Evolutionary conservation across 2,888 invertebrate species (phyloP).

Genomic region (Parnassius glacialis): DNA sequence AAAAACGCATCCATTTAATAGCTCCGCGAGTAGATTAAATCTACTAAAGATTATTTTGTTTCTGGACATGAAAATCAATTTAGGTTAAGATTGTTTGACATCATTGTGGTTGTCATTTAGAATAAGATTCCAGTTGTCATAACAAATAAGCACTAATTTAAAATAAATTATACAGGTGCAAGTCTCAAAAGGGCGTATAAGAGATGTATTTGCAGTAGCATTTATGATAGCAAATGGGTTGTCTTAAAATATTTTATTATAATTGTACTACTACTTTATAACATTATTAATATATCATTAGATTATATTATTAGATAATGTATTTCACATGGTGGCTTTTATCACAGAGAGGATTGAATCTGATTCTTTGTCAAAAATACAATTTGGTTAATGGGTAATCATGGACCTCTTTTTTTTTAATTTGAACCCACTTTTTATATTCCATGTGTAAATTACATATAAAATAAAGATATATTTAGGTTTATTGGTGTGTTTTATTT

Average conservation of each 20-base stretch:
- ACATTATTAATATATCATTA: conserved; percentile 36
- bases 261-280: conserved; percentile 36
- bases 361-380: conserved; percentile 49
- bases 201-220: conserved; percentile 39
- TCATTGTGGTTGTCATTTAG: conserved; percentile 42
- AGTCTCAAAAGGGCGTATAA: conserved; percentile 63
- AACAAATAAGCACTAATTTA: conserved; percentile 39
- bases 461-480: conserved; percentile 72
- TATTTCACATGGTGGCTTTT: conserved; percentile 42
- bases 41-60: conserved; percentile 49
- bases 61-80: conserved; percentile 51
- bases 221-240: conserved; percentile 41
- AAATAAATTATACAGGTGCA: conserved; percentile 52
- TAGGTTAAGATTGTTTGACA: conserved; percentile 59
- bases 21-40: conserved; percentile 63
- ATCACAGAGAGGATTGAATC: conserved; percentile 66
- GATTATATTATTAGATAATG: conserved; percentile 36
- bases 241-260: conserved; percentile 35
- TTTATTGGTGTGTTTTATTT: conserved; percentile 48
- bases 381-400: conserved; percentile 52
- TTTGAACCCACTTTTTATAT: conserved; percentile 59
- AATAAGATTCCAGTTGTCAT: conserved; percentile 42
- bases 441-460: conserved; percentile 61
- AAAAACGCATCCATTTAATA: conserved; percentile 27
- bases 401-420: conserved; percentile 51